These are phyloP conservation scores for Calliscelio sp. DNA, from an alignment of 2,888 invertebrate species.

Conservation along the genomic window DNA sequence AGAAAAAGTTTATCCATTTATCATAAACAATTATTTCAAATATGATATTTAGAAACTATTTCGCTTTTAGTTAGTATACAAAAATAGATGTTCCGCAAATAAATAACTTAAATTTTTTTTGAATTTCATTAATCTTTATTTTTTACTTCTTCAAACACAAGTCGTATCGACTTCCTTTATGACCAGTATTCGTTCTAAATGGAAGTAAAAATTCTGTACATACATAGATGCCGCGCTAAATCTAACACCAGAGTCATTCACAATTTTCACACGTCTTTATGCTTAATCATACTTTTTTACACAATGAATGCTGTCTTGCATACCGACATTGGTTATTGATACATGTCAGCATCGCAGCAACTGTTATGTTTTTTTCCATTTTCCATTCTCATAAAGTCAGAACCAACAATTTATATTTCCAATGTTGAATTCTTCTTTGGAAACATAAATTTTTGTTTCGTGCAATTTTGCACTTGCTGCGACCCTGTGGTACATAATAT, in stretches of 20 bases:
- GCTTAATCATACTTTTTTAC: constrained; percentile 56
- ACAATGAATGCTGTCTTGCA: constrained; percentile 42
- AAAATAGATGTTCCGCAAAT: too few species aligned
- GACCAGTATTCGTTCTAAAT: constrained; percentile 61
- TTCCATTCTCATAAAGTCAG: too few species aligned
- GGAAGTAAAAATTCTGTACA: constrained; percentile 72
- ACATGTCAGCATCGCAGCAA: constrained; percentile 34
- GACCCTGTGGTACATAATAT: constrained; percentile 62
- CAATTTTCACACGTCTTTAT: constrained; percentile 49
- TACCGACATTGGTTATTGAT: constrained; percentile 43
- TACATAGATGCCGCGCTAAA: constrained; percentile 59
- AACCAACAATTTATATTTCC: too few species aligned
- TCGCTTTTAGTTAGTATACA: too few species aligned
- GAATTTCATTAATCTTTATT: constrained; percentile 57
- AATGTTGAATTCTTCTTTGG: too few species aligned
- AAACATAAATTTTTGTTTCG: background rate
- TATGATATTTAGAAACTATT: too few species aligned
- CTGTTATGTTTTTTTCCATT: too few species aligned
- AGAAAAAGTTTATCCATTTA: too few species aligned
- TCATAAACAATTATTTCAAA: too few species aligned
- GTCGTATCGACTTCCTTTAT: constrained; percentile 56
- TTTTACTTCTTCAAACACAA: constrained; percentile 60
- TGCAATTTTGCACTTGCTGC: constrained; percentile 39
- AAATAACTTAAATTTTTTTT: too few species aligned
- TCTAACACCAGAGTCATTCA: constrained; percentile 58